Percentiles rank a stretch among this genome's conserved stretches.
Evolutionary conservation across 2,797 vertebrate genomes (phyloP).

Genomic region (Danio kyathit): DNA sequence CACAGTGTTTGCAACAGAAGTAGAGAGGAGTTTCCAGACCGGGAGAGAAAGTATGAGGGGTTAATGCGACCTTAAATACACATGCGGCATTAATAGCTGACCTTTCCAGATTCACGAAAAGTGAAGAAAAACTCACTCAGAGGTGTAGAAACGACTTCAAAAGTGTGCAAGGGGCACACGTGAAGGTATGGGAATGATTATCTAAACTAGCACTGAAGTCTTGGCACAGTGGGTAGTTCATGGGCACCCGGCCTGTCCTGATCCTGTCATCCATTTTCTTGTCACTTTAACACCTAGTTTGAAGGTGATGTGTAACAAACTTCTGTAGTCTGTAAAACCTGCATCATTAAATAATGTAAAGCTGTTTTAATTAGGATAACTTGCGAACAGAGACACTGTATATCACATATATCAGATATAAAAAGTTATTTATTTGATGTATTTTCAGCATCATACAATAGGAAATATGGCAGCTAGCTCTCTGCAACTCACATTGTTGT

Average conservation of each 20-base stretch:
- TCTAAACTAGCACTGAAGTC: not conserved
- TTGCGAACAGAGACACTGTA: too few species aligned
- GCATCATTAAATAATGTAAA: too few species aligned
- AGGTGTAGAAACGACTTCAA: slow-evolving; percentile 3
- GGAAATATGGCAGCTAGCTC: too few species aligned
- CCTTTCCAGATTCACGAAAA: slow-evolving; percentile 13
- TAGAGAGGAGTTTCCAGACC: slow-evolving; percentile 76
- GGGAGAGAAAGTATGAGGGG: slow-evolving; percentile 64
- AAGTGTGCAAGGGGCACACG: not conserved
- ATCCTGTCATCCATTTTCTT: not conserved
- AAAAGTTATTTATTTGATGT: too few species aligned
- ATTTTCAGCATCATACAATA: too few species aligned
- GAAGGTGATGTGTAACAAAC: too few species aligned
- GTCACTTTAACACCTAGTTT: not conserved
- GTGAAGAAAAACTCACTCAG: slow-evolving; percentile 18
- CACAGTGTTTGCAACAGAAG: slow-evolving; percentile 70
- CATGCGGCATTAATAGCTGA: slow-evolving; percentile 31
- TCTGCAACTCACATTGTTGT: too few species aligned
- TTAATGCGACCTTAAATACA: slow-evolving; percentile 49
- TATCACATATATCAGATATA: too few species aligned
- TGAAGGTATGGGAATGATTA: slow-evolving; percentile 32
- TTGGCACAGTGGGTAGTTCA: not conserved
- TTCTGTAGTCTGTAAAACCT: too few species aligned
- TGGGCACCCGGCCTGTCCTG: not conserved
- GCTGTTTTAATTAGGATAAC: too few species aligned